Evolutionary conservation across 2,113 vertebrate genomes (phyloP), one percentile per base, ranked within the genome.

Genomic region (Pelusios castaneus): DNA sequence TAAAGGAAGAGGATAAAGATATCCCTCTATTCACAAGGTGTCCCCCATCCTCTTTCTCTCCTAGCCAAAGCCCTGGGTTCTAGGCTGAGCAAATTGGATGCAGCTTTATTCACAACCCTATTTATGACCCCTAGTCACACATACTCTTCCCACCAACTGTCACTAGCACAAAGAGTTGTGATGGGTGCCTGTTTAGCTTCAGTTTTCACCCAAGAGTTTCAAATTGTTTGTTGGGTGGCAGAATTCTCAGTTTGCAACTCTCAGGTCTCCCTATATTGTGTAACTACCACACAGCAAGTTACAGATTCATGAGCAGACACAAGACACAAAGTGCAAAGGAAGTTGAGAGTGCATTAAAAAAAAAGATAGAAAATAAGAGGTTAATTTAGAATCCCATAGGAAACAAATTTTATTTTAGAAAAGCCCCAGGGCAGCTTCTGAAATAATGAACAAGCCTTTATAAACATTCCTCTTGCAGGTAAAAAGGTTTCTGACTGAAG

Each of bases 1-100:
- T 80, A 94, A 52, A 94, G 95, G 84, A 93, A 91, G 70, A 60
- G 67, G 88, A 84, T 87, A 92, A 95, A 83, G 17, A n/a, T 8
- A n/a, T 7, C 60, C 16, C 60, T 60, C 56, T 34, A 63, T 8
- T 16, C 10, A 25, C 80, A 87, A 83, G 89, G 14, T 83, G 82
- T 92, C 85, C 94, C 10, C 91, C 96, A 80, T 78, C 55, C 88
- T 60, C 70, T 81, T 94, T 82, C 54, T 89, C 87, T 85, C 13
- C 29, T 47, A 67, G 34, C 60, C 60, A 19, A 34, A 67, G 34
- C 34, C 34, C 8, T 2, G 6, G 31, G 86, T 91, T 73, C 91
- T 83, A 93, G 93, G 92, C 60, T 11, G 89, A 95, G 80, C 76
- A 75, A 54, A 82, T 6, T 80, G 75, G 84, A 79, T 89, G 92